phyloP scores from a whole-genome alignment of 2,888 invertebrate genomes.

The Conops quadrifasciatus region DNA sequence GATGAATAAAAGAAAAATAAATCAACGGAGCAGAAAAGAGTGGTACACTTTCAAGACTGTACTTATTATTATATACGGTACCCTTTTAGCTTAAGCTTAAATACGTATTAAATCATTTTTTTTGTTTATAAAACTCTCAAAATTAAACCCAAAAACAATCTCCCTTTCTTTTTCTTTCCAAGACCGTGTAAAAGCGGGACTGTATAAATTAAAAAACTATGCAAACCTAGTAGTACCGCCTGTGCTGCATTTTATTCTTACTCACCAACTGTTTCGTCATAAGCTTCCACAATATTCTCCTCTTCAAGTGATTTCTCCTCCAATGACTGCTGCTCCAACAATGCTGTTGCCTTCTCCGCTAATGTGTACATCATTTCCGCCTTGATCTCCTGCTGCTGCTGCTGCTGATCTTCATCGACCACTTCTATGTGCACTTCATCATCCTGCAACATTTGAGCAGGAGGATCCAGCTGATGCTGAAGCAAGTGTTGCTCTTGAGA shows the following conservation, averaged over 20 bases:
- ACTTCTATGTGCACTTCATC: conserved; percentile 32
- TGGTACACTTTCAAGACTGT: too few species aligned
- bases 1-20: neutral
- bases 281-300: conserved; percentile 34
- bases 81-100: too few species aligned
- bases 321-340: conserved; percentile 20
- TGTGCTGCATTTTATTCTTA: neutral
- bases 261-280: conserved; percentile 42
- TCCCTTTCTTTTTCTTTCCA: too few species aligned
- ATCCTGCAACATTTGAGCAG: conserved; percentile 44
- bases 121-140: too few species aligned
- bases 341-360: conserved; percentile 9
- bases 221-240: too few species aligned
- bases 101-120: too few species aligned
- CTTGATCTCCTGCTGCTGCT: neutral
- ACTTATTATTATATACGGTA: too few species aligned
- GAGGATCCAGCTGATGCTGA: conserved; percentile 35
- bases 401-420: conserved; percentile 21
- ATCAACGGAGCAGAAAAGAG: too few species aligned
- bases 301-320: neutral
- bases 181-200: too few species aligned
- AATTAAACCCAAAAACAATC: too few species aligned
- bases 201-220: too few species aligned
- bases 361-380: conserved; percentile 15
- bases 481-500: neutral